A percentile compares a stretch with the other conserved stretches of the same genome.
These are phyloP conservation scores for Philopotamus ludificatus DNA, from an alignment of 1,140 invertebrate genomes.

Conservation along the genomic window DNA sequence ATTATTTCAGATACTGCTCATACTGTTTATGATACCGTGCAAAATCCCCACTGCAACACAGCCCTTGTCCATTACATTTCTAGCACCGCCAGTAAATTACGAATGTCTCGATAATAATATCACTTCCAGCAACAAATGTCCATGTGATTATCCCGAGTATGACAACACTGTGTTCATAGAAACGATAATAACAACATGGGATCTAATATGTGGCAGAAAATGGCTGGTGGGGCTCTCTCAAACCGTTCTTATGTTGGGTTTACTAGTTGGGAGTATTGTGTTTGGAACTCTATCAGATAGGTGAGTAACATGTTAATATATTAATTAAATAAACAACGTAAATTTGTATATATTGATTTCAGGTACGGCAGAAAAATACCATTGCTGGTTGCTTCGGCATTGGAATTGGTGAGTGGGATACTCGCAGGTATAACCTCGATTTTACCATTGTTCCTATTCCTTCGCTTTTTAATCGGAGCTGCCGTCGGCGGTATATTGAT, in stretches of 20 bases:
- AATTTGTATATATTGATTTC: neutral
- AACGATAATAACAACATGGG: constrained; percentile 56
- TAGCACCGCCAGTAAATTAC: constrained; percentile 63
- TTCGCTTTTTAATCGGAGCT: constrained; percentile 56
- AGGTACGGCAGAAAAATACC: constrained; percentile 43
- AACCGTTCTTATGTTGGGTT: constrained; percentile 56
- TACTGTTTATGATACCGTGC: constrained; percentile 14
- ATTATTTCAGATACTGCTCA: constrained; percentile 22
- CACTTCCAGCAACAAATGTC: constrained; percentile 47
- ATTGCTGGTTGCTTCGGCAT: constrained; percentile 49
- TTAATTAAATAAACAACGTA: neutral
- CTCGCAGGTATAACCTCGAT: constrained; percentile 56
- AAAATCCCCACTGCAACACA: constrained; percentile 65
- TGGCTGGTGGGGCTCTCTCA: constrained; percentile 54
- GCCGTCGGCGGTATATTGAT: constrained; percentile 56
- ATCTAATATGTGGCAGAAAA: constrained; percentile 55
- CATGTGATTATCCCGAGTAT: constrained; percentile 50
- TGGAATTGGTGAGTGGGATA: constrained; percentile 57
- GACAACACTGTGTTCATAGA: constrained; percentile 50
- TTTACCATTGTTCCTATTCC: constrained; percentile 57
- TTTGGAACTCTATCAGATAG: constrained; percentile 56
- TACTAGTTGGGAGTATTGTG: constrained; percentile 54
- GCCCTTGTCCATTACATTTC: constrained; percentile 64
- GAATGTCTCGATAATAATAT: constrained; percentile 52
- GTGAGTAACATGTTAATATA: constrained; percentile 41